Base-by-base conservation (phyloP, 2,888 invertebrate genomes). In the Microchrysa polita region DNA sequence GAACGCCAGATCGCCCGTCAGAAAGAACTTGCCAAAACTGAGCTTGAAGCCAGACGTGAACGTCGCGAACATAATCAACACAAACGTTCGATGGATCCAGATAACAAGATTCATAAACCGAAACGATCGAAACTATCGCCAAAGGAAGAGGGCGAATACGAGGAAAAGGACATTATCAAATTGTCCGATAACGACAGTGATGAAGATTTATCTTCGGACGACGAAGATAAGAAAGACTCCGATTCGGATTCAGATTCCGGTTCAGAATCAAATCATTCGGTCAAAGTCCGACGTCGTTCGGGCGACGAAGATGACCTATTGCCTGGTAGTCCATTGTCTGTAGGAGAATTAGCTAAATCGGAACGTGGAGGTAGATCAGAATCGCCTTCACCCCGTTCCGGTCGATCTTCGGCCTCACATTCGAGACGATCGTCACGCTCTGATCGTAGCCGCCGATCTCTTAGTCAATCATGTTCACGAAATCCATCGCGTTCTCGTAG, bases 1-100 rank as follows among this genome's bases (percentile, higher is more conserved):
- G 92, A 92, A 80, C 86, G 93, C 40, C 85, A 94, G 85, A 93
- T 91, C 89, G 91, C 91, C 1, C 88, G 92, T 78, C 88, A 93
- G 72, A 93, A 93, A 82, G 91, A 93, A 82, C 90, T 90, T 71
- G 92, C 92, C 0, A 87, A 91, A 22, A 87, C 88, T 72, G 93
- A 93, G 81, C 83, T 93, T 16, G 92, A 93, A 82, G 91, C 93
- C 0, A 87, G 94, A 14, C 88, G 93, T 57, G 86, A 89, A 79
- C 84, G 88, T 53, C 86, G 89, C 1, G 87, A 89, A 59, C 73
- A 73, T 16, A 75, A 85, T 77, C 74, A 79, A 86, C 78, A 73
- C 9, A 77, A 72, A 57, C 73, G 73, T 23, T 65, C 65, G 22
- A 57, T 65, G n/a, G 83, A 63, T 1, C 53, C 83, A n/a, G 72